phyloP scores from a whole-genome alignment of 35 echinoderm and acorn worm genomes.

The Hemicentrotus pulcherrimus region DNA sequence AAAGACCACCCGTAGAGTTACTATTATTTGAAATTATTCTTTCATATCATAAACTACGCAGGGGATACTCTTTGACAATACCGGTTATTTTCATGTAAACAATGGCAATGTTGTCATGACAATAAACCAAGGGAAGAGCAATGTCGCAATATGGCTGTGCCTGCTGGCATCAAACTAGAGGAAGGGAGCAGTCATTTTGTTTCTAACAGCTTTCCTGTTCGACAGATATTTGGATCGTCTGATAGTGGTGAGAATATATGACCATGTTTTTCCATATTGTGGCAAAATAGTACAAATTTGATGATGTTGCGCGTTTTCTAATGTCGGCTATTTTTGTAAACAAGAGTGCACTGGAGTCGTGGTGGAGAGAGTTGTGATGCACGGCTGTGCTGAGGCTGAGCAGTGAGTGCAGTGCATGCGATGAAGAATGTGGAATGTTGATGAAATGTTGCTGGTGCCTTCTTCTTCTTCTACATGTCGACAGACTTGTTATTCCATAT shows the following conservation, averaged over 20 bases:
- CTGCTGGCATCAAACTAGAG: constrained; percentile 94
- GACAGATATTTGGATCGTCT: constrained; percentile 68
- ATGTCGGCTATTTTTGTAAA: constrained; percentile 1
- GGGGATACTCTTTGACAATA: not conserved
- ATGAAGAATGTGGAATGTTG: no score
- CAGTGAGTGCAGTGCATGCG: no score
- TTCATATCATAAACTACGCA: constrained; percentile 40
- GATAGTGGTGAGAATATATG: constrained; percentile 73
- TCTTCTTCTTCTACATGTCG: no score
- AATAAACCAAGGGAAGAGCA: constrained; percentile 48
- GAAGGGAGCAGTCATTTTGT: constrained; percentile 84
- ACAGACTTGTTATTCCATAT: no score
- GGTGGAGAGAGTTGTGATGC: not conserved
- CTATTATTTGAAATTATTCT: constrained; percentile 45
- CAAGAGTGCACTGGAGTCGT: not conserved
- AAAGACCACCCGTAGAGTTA: not conserved
- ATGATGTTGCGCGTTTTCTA: not conserved
- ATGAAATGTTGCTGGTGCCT: no score
- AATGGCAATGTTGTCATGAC: constrained; percentile 12
- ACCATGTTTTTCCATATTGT: not conserved
- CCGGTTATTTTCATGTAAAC: constrained; percentile 45
- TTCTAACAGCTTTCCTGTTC: constrained; percentile 91
- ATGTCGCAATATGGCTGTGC: constrained; percentile 78
- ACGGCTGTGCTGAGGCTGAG: not conserved
- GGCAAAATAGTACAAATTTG: not conserved